Evolutionary conservation across 2,888 invertebrate species (phyloP), one percentile per base, ranked within the genome.

Genomic region (Drosophila hamatofila): DNA sequence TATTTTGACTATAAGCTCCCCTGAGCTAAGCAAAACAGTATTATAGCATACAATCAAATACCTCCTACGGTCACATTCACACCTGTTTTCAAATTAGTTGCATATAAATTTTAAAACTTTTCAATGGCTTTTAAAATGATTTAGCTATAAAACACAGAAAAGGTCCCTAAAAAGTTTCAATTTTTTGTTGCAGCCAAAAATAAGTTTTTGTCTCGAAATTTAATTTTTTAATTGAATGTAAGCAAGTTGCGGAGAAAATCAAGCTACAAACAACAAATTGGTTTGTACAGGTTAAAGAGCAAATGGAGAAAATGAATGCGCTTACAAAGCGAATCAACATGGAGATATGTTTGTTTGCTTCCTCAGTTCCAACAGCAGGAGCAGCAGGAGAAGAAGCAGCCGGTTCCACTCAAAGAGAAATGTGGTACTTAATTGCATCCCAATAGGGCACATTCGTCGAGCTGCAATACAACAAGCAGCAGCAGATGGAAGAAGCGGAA

Each of bases 361-460:
- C 16, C 21, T 11, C 30, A 21, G 5, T 25, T 12, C 25, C 16
- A 42, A 18, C 12, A 42, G 18, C 2, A 46, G 46, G n/a, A 27
- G 25, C 25, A 25, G 25, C 33, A 51, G 59, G 6, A 42, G 21
- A 8, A 16, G 46, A 11, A 1, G n/a, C 11, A 27, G 12, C 21
- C 39, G 60, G 33, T 66, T 52, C 42, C 48, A 52, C 33, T 64
- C 69, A 71, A 80, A 68, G 71, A 2, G 67, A 25, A 65, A 44
- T 52, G 23, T 25, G 63, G 70, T 72, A 83, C 78, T 88, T 84
- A 84, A 84, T 84, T 88, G 88, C 86, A 78, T 88, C 78, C 83
- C 88, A 76, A 83, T 78, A 78, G 83, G 72, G 71, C 67, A 62
- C 60, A 69, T 71, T 69, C 66, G 42, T 58, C 61, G 44, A 66